These are phyloP conservation scores for Platycnemis pennipes DNA, from an alignment of 2,888 invertebrate genomes.

Conservation along the genomic window DNA sequence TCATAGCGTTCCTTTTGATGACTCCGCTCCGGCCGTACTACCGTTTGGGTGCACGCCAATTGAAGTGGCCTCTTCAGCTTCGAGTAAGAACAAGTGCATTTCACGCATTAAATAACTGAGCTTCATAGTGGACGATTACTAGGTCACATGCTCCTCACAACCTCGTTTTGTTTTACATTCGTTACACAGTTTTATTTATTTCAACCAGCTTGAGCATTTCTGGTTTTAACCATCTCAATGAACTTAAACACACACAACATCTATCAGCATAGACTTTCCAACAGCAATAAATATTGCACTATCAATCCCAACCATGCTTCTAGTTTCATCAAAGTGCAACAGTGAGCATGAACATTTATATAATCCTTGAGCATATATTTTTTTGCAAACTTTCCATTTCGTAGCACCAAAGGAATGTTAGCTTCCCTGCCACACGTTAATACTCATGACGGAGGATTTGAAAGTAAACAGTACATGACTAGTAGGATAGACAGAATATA, in stretches of 20 bases:
- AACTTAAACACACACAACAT: constrained; percentile 11
- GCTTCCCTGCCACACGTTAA: constrained; percentile 65
- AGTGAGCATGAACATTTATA: constrained; percentile 67
- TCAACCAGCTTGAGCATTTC: constrained; percentile 54
- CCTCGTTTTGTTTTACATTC: constrained; percentile 42
- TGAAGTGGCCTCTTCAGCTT: constrained; percentile 54
- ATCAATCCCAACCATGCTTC: constrained; percentile 50
- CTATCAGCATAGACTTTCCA: constrained; percentile 46
- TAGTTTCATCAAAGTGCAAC: constrained; percentile 64
- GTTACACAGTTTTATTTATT: constrained; percentile 30
- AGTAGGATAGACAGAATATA: constrained; percentile 49
- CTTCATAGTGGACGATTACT: constrained; percentile 58
- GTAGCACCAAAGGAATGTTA: constrained; percentile 68
- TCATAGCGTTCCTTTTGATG: constrained; percentile 55
- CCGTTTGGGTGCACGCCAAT: constrained; percentile 61
- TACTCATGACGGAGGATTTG: constrained; percentile 61
- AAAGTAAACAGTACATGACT: constrained; percentile 53
- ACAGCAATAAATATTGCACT: constrained; percentile 65
- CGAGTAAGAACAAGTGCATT: constrained; percentile 66
- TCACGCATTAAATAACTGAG: constrained; percentile 62
- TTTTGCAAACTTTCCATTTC: constrained; percentile 62
- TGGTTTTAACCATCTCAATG: constrained; percentile 59
- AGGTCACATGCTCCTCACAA: constrained; percentile 59
- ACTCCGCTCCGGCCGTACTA: constrained; percentile 56
- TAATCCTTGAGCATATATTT: constrained; percentile 67